phyloP scores from a whole-genome alignment of 2,797 vertebrate species.

The Tauraco hartlaubi region DNA sequence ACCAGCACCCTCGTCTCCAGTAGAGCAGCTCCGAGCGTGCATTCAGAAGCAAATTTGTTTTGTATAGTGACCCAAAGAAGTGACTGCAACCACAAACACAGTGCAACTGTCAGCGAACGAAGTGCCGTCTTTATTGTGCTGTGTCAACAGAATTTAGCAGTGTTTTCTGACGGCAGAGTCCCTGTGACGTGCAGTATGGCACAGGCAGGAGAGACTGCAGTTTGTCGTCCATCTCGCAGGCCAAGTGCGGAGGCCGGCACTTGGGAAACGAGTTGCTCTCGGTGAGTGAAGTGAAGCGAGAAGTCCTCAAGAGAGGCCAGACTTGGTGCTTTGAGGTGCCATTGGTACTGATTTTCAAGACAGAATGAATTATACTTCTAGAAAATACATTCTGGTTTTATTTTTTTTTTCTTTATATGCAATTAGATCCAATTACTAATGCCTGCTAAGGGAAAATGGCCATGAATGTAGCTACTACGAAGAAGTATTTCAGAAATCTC shows the following conservation, averaged over 20 bases:
- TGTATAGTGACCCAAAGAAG: neutral
- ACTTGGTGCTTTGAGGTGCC: neutral
- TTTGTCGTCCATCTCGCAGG: neutral
- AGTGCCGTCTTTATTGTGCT: neutral
- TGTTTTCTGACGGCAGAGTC: neutral
- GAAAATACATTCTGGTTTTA: accelerated
- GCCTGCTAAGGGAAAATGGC: neutral
- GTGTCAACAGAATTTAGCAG: neutral
- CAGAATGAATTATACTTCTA: neutral
- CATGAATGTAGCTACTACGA: neutral
- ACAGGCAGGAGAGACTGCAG: neutral
- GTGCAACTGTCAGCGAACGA: neutral
- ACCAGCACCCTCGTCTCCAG: neutral
- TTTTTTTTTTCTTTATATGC: neutral
- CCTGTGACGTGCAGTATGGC: neutral
- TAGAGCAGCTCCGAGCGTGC: neutral
- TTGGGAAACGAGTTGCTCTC: neutral
- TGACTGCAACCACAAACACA: neutral
- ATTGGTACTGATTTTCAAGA: neutral
- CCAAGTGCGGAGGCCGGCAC: neutral
- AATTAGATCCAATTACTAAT: neutral
- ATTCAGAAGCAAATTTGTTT: neutral
- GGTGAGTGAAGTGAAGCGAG: accelerated
- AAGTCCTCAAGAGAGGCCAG: neutral
- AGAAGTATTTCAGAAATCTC: neutral